phyloP scores from a whole-genome alignment of 2,113 vertebrate genomes.

The Lates calcarifer region DNA sequence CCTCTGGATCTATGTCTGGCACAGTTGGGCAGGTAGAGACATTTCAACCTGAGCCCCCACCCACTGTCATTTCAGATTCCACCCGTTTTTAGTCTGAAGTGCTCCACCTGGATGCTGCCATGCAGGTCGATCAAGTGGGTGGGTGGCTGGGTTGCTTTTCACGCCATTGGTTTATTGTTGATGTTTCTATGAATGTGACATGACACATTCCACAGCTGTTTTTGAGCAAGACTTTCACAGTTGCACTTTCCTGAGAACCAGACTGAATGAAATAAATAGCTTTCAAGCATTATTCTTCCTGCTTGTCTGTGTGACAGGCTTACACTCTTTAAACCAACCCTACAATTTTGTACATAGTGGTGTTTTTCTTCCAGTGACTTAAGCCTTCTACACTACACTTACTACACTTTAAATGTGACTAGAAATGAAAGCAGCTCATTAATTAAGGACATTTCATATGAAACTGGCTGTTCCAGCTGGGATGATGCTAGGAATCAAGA shows the following conservation, averaged over 20 bases:
- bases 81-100: constrained; percentile 5
- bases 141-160: not conserved
- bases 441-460: not conserved
- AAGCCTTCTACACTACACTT: not conserved
- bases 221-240: not conserved
- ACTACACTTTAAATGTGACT: not conserved
- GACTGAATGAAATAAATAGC: not conserved
- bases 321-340: not conserved
- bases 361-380: not conserved
- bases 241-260: not conserved
- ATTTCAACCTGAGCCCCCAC: constrained; percentile 28
- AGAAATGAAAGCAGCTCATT: not conserved
- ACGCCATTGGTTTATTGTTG: not conserved
- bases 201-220: constrained; percentile 28
- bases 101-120: constrained; percentile 26
- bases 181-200: not conserved
- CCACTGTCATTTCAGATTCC: constrained; percentile 30
- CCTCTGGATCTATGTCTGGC: constrained; percentile 2
- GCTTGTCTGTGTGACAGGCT: not conserved
- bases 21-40: constrained; percentile 8
- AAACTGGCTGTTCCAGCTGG: constrained; percentile 2
- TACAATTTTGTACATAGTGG: not conserved
- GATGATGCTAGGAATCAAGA: constrained; percentile 23
- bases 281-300: not conserved
- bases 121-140: constrained; percentile 34